Conservation (phyloP, 2,797 vertebrate species). For the Pristis pectinata region DNA sequence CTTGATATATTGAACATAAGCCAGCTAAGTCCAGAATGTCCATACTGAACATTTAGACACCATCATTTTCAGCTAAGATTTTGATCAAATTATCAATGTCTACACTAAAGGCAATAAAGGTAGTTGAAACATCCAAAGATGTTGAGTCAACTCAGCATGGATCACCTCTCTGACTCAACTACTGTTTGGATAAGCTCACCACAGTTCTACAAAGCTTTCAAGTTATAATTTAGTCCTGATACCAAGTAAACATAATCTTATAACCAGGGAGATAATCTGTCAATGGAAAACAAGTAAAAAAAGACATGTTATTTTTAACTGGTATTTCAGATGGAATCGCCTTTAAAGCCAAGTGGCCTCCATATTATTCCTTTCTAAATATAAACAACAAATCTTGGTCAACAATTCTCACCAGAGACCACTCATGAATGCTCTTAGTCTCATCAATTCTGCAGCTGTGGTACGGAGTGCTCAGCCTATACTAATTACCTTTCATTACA, state of each 20-base stretch:
- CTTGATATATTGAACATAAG: neutral
- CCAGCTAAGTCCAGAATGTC: neutral
- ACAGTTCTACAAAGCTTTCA: neutral
- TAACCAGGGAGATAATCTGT: neutral
- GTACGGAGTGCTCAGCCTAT: constrained; percentile 32
- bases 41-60: neutral
- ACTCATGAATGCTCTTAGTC: constrained; percentile 43
- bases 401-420: constrained; percentile 38
- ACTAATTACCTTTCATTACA: constrained; percentile 16
- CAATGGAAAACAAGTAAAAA: constrained; percentile 14
- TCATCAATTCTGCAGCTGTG: constrained; percentile 48
- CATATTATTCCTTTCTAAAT: constrained; percentile 48
- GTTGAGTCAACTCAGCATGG: neutral
- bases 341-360: constrained; percentile 42
- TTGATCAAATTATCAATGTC: neutral
- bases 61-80: neutral
- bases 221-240: neutral
- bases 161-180: no score
- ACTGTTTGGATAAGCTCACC: neutral
- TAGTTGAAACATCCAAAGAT: neutral
- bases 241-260: neutral
- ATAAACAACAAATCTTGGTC: constrained; percentile 45
- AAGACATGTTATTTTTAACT: constrained; percentile 42
- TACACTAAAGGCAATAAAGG: neutral
- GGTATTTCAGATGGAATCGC: constrained; percentile 43